phyloP scores from a whole-genome alignment of 2,113 vertebrate species.

The Corythaixoides concolor region DNA sequence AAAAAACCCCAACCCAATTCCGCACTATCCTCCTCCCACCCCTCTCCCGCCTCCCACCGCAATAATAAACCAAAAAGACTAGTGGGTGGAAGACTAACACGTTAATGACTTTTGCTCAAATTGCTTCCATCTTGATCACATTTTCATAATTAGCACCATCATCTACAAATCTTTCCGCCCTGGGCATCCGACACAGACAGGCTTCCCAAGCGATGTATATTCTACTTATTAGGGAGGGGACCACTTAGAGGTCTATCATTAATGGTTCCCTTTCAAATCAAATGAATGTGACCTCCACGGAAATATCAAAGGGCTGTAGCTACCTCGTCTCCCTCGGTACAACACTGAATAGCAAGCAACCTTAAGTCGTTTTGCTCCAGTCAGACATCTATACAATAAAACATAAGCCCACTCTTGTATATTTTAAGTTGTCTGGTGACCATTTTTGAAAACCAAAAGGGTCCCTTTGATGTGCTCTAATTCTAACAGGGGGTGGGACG shows the following conservation, averaged over 20 bases:
- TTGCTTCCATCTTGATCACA: conserved; percentile 90
- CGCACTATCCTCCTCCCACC: background rate
- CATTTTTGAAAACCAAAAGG: conserved; percentile 59
- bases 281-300: conserved; percentile 36
- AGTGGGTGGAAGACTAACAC: conserved; percentile 84
- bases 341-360: background rate
- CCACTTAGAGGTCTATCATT: conserved; percentile 1
- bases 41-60: background rate
- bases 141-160: conserved; percentile 91
- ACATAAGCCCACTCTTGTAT: conserved; percentile 69
- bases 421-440: conserved; percentile 80
- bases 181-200: conserved; percentile 79
- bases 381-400: conserved; percentile 74
- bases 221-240: conserved; percentile 20
- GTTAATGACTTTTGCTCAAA: conserved; percentile 86
- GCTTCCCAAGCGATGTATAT: conserved; percentile 49
- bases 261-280: conserved; percentile 35
- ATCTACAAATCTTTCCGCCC: conserved; percentile 86
- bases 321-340: background rate
- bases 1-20: background rate
- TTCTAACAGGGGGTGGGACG: conserved; percentile 80
- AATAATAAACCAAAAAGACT: conserved; percentile 40
- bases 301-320: conserved; percentile 43
- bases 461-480: conserved; percentile 84
- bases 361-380: background rate